Evolutionary conservation across 2,113 vertebrate genomes (phyloP).

Genomic region (Oxygymnocypris stewartii): DNA sequence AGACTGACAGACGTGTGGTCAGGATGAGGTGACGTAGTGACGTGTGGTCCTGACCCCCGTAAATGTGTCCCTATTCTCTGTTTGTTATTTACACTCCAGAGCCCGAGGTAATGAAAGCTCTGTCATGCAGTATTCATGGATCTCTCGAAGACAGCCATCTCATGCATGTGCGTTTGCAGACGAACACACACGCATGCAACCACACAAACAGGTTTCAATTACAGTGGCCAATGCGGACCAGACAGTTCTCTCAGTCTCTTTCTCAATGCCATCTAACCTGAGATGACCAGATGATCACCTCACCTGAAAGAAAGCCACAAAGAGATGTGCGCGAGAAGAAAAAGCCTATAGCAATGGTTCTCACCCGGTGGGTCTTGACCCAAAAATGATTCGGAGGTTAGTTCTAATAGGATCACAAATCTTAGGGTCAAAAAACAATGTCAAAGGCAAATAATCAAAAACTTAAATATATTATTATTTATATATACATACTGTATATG

Average conservation of each 20-base stretch:
- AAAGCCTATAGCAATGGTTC: not conserved
- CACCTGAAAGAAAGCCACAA: slow-evolving; percentile 43
- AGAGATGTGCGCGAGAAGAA: slow-evolving; percentile 2
- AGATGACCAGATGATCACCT: slow-evolving; percentile 48
- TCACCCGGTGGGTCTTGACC: not conserved
- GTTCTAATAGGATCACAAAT: not conserved
- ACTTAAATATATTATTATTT: too few relatives aligned
- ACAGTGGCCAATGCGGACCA: slow-evolving; percentile 59
- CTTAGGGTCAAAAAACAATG: not conserved
- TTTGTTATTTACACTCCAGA: slow-evolving; percentile 76
- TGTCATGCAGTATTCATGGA: slow-evolving; percentile 78
- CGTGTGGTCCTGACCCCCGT: slow-evolving; percentile 72
- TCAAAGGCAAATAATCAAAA: not conserved
- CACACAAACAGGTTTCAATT: slow-evolving; percentile 67
- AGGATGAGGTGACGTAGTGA: slow-evolving; percentile 49
- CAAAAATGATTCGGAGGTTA: not conserved
- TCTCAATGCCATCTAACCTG: slow-evolving; percentile 56
- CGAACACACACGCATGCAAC: slow-evolving; percentile 57
- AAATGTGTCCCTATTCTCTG: slow-evolving; percentile 69
- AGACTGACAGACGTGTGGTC: slow-evolving; percentile 49
- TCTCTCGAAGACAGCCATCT: slow-evolving; percentile 58
- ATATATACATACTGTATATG: too few relatives aligned
- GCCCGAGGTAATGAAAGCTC: slow-evolving; percentile 71
- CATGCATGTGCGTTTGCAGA: slow-evolving; percentile 39
- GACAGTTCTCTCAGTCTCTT: slow-evolving; percentile 50